Conservation (phyloP, 1,140 invertebrate species). For the Cyclargus thomasi region DNA sequence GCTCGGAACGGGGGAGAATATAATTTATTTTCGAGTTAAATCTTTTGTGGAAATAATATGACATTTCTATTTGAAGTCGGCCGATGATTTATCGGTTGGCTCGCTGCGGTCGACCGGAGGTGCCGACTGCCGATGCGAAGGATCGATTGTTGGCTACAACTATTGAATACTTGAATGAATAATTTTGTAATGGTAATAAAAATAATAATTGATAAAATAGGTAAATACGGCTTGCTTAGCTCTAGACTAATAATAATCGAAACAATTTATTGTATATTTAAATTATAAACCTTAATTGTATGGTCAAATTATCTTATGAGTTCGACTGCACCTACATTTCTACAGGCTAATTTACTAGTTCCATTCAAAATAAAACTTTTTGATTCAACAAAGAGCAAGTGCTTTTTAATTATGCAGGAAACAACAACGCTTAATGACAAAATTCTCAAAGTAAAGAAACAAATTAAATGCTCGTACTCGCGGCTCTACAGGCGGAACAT, state of each 20-base stretch:
- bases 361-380: not conserved
- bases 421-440: constrained; percentile 8
- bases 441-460: constrained; percentile 13
- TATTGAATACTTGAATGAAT: not conserved
- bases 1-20: constrained; percentile 63
- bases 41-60: constrained; percentile 75
- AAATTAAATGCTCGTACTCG: constrained; percentile 33
- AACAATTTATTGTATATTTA: no score
- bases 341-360: no score
- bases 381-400: not conserved
- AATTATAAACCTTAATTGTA: no score
- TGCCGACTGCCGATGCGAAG: constrained; percentile 24
- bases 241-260: no score
- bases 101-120: constrained; percentile 49
- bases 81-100: constrained; percentile 67
- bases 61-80: constrained; percentile 73
- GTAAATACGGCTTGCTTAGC: no score
- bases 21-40: constrained; percentile 75
- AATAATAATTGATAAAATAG: no score
- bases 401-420: not conserved
- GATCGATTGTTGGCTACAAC: constrained; percentile 35
- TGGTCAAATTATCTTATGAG: no score
- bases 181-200: no score
- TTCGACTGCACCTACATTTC: no score
- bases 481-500: constrained; percentile 38